Base-by-base conservation (phyloP, 2,797 vertebrate species). In the Taeniopygia guttata region DNA sequence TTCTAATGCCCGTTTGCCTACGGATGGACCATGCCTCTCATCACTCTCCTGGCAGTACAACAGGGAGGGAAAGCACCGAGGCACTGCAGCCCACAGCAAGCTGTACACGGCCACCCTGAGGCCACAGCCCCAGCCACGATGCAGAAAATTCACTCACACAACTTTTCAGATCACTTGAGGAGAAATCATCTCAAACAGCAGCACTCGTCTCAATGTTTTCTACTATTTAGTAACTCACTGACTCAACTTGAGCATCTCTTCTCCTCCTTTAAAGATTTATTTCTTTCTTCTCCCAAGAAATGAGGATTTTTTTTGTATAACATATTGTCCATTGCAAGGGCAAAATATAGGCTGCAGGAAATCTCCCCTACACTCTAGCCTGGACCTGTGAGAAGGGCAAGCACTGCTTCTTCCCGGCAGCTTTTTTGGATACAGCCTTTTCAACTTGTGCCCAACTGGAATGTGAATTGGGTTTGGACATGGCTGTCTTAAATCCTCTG, bases 81-180 rank as follows among this genome's bases (percentile, higher is more conserved):
- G 16, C 7, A 4, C 27, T 8, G 10, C 38, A 56, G 36, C 7
- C 29, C 0, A 0, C 20, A 45, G 63, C 36, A 38, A 42, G 7
- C 11, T 2, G 0, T 1, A 8, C 16, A 10, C 0, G 0, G 49
- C 12, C 54, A 52, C 27, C 17, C 78, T 8, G 25, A 8, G 10
- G 29, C 20, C 64, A 43, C 42, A 43, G 43, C 6, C 4, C 17
- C 4, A 0, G 3, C 11, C 32, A 9, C 0, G 1, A 14, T 2
- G 5, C 54, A 78, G 40, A 36, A 73, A 79, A 82, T 13, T 32
- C 59, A 0, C 26, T 67, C n/a, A 30, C 25, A 6, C 21, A 3
- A 20, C 43, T 43, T 77, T 60, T n/a, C 21, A 68, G 27, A 52
- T 9, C 30, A 48, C 48, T 36, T 46, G 30, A 86, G 36, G 30